Evolutionary conservation across 2,797 vertebrate genomes (phyloP).

Genomic region (Peromyscus attwateri): DNA sequence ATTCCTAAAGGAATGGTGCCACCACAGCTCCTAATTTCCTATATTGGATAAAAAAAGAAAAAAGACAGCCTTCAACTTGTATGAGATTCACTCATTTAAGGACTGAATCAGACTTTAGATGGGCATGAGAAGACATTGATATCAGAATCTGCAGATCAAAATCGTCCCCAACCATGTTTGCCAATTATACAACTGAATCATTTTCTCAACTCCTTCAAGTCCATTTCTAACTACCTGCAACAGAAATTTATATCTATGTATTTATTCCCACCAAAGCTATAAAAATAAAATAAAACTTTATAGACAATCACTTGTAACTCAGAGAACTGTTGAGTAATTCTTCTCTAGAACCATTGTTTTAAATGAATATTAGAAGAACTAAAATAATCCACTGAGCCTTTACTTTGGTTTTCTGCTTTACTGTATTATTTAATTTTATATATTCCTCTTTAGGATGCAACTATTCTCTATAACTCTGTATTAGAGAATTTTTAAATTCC

Average conservation of each 20-base stretch:
- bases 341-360: background rate
- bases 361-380: background rate
- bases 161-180: background rate
- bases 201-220: background rate
- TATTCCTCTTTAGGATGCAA: background rate
- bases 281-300: constrained; percentile 5
- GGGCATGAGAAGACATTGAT: background rate
- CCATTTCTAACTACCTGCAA: background rate
- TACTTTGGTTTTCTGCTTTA: background rate
- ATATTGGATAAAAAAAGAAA: background rate
- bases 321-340: background rate
- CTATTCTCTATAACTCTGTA: background rate
- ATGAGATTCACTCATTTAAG: background rate
- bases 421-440: background rate
- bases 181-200: background rate
- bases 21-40: background rate
- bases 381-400: background rate
- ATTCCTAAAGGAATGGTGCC: background rate
- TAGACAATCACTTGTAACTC: background rate
- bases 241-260: background rate
- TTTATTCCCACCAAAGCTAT: background rate
- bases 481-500: background rate
- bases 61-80: background rate
- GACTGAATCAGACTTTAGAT: fast-evolving
- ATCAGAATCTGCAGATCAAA: background rate